Base-by-base conservation (phyloP, 1,140 invertebrate species). In the Lerema accius region DNA sequence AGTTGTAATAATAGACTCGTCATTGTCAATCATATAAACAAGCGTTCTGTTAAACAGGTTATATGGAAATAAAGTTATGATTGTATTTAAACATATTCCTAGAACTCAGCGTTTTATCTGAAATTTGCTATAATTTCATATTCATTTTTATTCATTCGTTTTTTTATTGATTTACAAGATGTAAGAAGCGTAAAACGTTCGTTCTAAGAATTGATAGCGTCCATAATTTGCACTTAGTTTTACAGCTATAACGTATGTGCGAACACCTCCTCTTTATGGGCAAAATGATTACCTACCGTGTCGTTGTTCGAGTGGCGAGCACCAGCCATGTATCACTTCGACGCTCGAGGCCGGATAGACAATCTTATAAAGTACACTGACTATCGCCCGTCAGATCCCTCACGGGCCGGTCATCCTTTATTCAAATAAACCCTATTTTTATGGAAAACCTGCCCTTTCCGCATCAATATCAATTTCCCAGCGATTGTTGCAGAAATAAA, bases 391-490 rank as follows among this genome's bases (percentile, higher is more conserved):
- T 82, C 84, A 79, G 71, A 59, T 63, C 79, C 73, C 73, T 62
- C 65, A 69, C 78, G 74, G 69, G 48, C 76, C 80, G 83, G 80
- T 78, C 82, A 90, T 90, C 87, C 84, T 89, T 90, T 90, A 90
- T 90, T 90, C 83, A 90, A 90, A 90, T 90, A 90, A 89, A 89
- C 86, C 86, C 86, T 90, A 89, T 90, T 90, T 90, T 90, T 90
- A 90, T 90, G 86, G 87, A 90, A 87, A 89, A 86, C 79, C 70
- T 85, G 84, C 86, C 86, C 86, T 89, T 87, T 86, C 80, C 81
- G 81, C 87, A 90, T 89, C 87, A 90, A 90, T 90, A 90, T 90
- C 87, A 90, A 90, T 90, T 90, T 90, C 84, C 78, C 67, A 76
- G 84, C 82, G 85, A 90, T 90, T 90, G 87, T 89, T 85, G 86